Evolutionary conservation across 2,888 invertebrate genomes (phyloP).

Genomic region (Cantharis rustica): DNA sequence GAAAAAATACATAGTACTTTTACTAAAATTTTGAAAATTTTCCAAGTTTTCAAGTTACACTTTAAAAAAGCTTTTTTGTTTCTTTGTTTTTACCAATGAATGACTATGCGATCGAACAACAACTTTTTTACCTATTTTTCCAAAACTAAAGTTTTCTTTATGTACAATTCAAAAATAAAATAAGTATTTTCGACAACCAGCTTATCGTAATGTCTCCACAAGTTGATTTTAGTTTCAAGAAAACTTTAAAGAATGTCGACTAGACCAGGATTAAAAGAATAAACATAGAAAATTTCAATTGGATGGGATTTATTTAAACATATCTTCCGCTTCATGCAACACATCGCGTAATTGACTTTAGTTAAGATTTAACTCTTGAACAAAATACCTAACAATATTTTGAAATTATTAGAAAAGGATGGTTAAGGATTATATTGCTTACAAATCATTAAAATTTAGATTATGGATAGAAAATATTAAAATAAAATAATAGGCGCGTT

Average conservation of each 20-base stretch:
- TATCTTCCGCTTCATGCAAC: neutral
- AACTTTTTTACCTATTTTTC: neutral
- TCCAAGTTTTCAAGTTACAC: neutral
- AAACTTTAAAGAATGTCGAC: neutral
- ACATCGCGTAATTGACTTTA: neutral
- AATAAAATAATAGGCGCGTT: neutral
- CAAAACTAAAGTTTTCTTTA: neutral
- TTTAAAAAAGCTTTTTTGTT: neutral
- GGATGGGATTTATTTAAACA: neutral
- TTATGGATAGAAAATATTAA: neutral
- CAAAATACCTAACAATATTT: neutral
- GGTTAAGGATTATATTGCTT: neutral
- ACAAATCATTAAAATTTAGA: neutral
- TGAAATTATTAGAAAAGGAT: neutral
- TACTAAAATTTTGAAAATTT: neutral
- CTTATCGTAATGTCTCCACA: neutral
- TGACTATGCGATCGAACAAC: neutral
- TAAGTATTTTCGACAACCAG: neutral
- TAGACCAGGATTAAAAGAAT: neutral
- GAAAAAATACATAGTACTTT: neutral
- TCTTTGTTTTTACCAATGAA: neutral
- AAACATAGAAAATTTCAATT: neutral
- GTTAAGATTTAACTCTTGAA: neutral
- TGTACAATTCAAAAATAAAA: neutral
- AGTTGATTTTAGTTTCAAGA: neutral